Conservation (phyloP, 2,113 vertebrate genomes). For the Vulpes lagopus region DNA sequence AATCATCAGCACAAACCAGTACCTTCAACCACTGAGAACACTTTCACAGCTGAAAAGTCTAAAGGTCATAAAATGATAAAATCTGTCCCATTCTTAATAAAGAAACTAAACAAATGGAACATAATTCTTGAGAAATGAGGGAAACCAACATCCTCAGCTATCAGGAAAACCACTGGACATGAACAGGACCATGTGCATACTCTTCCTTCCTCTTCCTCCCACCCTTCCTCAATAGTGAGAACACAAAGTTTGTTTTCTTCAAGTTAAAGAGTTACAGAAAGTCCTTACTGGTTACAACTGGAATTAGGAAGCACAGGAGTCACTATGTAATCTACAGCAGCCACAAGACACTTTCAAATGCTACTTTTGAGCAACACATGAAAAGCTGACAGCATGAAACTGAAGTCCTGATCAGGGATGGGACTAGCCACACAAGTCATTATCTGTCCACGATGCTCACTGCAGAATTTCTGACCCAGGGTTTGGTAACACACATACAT, state of each 20-base stretch:
- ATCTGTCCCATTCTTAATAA: not conserved
- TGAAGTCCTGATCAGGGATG: not conserved
- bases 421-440: too few species aligned
- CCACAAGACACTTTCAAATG: not conserved
- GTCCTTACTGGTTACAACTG: not conserved
- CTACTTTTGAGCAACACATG: not conserved
- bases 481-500: not conserved
- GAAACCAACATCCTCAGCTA: not conserved
- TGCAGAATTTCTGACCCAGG: not conserved
- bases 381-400: not conserved
- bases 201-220: not conserved
- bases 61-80: not conserved
- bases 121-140: not conserved
- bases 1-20: not conserved
- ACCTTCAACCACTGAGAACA: not conserved
- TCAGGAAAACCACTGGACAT: not conserved
- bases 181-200: accelerated
- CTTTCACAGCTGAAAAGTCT: not conserved
- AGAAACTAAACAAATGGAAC: not conserved
- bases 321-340: not conserved
- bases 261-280: not conserved
- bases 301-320: not conserved
- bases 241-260: not conserved
- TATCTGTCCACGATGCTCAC: not conserved
- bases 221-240: not conserved